Evolutionary conservation across 2,888 invertebrate genomes (phyloP), one percentile per base, ranked within the genome.

Genomic region (Venusia cambrica): DNA sequence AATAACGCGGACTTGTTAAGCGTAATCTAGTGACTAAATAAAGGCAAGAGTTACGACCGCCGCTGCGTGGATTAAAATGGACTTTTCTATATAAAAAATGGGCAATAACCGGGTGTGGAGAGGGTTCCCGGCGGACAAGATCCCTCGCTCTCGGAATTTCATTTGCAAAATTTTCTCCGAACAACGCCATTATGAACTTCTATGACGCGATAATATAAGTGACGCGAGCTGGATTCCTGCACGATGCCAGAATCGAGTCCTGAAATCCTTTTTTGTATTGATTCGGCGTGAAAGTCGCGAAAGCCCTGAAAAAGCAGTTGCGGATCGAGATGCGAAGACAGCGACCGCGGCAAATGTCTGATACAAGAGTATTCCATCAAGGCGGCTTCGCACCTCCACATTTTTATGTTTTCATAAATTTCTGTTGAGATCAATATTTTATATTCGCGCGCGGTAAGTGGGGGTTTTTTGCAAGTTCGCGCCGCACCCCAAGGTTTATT

Each of bases 391-490:
- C 77, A 77, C 74, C 76, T 76, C 57, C 61, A 58, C 66, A 61
- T 75, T 83, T 80, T 80, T 81, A 81, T 75, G 77, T 80, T 83
- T 84, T 81, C 80, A 83, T 80, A 84, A 80, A 83, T 83, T 79
- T 73, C 65, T 73, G 62, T 63, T 51, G 68, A 69, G 80, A 84
- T 85, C 85, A 79, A 84, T 84, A 79, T 81, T 81, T 80, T 77
- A 83, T 79, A 78, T 78, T 73, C 74, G 67, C 73, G 61, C 58
- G 63, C 62, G 62, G 66, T 64, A 58, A 67, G 72, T 63, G 67
- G 71, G 63, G 63, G 63, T 64, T 77, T 67, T 68, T 71, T 64
- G 68, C 66, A 69, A 68, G 64, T 69, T 71, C 57, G 63, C 62
- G 57, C 62, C 57, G 56, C 67, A 45, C 53, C 59, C 48, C 45